A percentile compares a stretch with the other conserved stretches of the same genome.
phyloP scores from a whole-genome alignment of 2,888 invertebrate genomes.

The Brachypterus glaber region DNA sequence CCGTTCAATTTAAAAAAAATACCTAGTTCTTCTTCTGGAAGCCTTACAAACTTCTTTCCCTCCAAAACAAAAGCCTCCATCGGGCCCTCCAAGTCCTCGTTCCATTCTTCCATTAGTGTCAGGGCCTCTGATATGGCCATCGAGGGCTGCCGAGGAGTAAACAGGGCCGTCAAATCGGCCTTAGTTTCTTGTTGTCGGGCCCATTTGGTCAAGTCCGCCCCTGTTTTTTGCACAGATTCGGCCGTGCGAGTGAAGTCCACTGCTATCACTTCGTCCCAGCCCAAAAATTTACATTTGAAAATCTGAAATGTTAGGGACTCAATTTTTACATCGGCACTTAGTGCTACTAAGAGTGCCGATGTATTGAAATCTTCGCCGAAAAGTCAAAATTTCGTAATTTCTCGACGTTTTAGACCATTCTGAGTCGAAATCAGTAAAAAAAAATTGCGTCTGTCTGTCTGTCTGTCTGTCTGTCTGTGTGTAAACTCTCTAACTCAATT shows the following conservation, averaged over 20 bases:
- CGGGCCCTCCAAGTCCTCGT: conserved; percentile 93
- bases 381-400: too few species aligned
- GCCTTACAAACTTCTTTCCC: conserved; percentile 91
- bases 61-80: conserved; percentile 98
- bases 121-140: conserved; percentile 79
- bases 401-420: too few species aligned
- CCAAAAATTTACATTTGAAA: conserved; percentile 93
- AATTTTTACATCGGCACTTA: too few species aligned
- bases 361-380: too few species aligned
- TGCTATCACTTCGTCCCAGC: conserved; percentile 98
- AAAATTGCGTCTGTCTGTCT: too few species aligned
- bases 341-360: too few species aligned
- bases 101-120: conserved; percentile 91
- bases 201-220: conserved; percentile 91
- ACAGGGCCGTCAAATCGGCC: conserved; percentile 90
- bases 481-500: too few species aligned
- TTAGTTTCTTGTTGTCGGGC: conserved; percentile 82
- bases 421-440: too few species aligned
- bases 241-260: conserved; percentile 98
- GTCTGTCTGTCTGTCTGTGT: too few species aligned
- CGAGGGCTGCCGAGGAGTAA: conserved; percentile 86
- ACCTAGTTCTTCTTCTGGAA: conserved; percentile 90
- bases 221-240: conserved; percentile 91
- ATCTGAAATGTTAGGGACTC: too few species aligned
- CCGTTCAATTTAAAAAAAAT: conserved; percentile 19